phyloP scores from a whole-genome alignment of 2,113 vertebrate species.

The Morone chrysops region DNA sequence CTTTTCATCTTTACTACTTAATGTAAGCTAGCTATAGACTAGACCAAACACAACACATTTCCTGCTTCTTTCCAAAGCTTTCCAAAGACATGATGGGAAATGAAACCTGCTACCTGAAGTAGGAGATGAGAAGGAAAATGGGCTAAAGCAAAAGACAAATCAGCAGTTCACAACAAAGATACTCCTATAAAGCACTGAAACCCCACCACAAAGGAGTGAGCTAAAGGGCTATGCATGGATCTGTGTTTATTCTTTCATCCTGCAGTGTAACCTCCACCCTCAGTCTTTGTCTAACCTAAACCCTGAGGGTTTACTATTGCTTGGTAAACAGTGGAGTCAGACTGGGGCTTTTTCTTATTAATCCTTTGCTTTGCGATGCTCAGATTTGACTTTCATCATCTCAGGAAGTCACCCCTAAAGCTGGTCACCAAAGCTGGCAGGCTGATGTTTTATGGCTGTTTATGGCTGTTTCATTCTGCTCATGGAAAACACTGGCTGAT shows the following conservation, averaged over 20 bases:
- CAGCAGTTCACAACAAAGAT: slow-evolving; percentile 10
- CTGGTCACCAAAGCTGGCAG: slow-evolving; percentile 25
- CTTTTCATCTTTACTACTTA: no score
- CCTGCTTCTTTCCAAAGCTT: background rate
- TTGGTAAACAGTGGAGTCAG: slow-evolving; percentile 21
- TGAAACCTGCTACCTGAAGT: slow-evolving; percentile 4
- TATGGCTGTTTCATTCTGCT: background rate
- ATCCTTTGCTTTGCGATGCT: slow-evolving; percentile 24
- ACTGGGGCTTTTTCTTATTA: slow-evolving; percentile 17
- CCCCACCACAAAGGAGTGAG: background rate
- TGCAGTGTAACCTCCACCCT: background rate
- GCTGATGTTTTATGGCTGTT: slow-evolving; percentile 16
- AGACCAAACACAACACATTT: background rate
- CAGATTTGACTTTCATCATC: slow-evolving; percentile 54
- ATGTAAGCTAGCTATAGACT: no score
- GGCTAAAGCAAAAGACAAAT: background rate
- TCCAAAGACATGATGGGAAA: slow-evolving; percentile 12
- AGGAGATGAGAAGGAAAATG: background rate
- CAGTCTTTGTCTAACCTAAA: slow-evolving; percentile 36
- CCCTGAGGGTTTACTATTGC: slow-evolving; percentile 16
- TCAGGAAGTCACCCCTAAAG: slow-evolving; percentile 28
- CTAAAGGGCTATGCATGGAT: slow-evolving; percentile 11
- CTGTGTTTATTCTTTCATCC: slow-evolving; percentile 4
- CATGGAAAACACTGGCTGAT: slow-evolving; percentile 2
- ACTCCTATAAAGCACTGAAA: background rate